A percentile compares a stretch with the other conserved stretches of the same genome.
Conservation (phyloP, 64 coral and sea anemone species). For the Platygyra sinensis region DNA sequence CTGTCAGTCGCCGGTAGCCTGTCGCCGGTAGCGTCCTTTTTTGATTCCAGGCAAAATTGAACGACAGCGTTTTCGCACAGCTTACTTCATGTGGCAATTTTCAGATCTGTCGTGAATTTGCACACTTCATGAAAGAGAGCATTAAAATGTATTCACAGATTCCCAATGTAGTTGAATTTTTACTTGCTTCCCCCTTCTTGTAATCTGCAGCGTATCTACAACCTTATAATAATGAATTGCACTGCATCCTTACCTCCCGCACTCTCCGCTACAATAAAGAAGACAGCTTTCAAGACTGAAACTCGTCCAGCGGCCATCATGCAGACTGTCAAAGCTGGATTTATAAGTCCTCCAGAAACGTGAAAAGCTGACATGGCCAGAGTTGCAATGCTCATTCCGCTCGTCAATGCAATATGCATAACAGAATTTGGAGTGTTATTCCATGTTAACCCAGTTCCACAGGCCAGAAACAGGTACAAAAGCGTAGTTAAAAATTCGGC, state of each 20-base stretch:
- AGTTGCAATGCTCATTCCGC: conserved; percentile 43
- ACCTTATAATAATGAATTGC: too few relatives aligned
- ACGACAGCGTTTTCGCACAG: too few relatives aligned
- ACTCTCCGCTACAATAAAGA: conserved; percentile 44
- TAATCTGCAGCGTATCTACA: too few relatives aligned
- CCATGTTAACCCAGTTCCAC: conserved; percentile 39
- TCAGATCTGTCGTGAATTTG: too few relatives aligned
- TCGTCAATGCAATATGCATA: conserved; percentile 56
- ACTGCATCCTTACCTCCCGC: conserved; percentile 58
- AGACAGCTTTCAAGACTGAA: conserved; percentile 28
- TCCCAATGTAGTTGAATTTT: too few relatives aligned
- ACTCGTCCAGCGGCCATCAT: conserved; percentile 62
- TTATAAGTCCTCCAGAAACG: conserved; percentile 65
- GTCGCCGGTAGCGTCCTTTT: too few relatives aligned
- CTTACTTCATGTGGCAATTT: too few relatives aligned
- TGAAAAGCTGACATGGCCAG: conserved; percentile 41
- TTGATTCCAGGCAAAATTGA: too few relatives aligned
- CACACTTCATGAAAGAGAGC: too few relatives aligned
- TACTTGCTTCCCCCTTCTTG: too few relatives aligned
- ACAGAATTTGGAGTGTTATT: conserved; percentile 8
- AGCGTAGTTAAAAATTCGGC: conserved; percentile 46
- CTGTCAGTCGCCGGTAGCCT: too few relatives aligned
- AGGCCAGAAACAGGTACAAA: conserved; percentile 50
- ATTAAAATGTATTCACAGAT: too few relatives aligned
- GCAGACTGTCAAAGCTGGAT: conserved; percentile 60